Evolutionary conservation across 37 sponge, comb jelly and placozoan species (phyloP).

Genomic region (Spongilla lacustris): DNA sequence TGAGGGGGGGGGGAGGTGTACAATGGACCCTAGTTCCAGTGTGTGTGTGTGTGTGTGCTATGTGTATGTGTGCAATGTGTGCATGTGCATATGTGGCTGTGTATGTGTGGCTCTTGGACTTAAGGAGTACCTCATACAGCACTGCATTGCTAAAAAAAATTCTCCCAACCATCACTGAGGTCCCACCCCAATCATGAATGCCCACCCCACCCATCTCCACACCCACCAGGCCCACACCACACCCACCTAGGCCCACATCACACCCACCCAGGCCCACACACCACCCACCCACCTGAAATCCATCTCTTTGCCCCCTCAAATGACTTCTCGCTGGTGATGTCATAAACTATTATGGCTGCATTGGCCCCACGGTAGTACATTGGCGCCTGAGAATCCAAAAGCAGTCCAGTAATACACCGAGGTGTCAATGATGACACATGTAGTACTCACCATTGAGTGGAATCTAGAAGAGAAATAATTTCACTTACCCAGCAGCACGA

Average conservation of each 20-base stretch:
- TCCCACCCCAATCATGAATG: too few relatives aligned
- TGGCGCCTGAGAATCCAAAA: slow-evolving; percentile 56
- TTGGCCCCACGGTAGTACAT: slow-evolving; percentile 91
- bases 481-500: neutral
- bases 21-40: too few relatives aligned
- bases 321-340: slow-evolving; percentile 72
- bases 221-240: neutral
- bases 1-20: too few relatives aligned
- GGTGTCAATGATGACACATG: slow-evolving; percentile 2
- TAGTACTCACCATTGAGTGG: slow-evolving; percentile 70
- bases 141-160: too few relatives aligned
- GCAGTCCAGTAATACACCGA: neutral
- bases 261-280: neutral
- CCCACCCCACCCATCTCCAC: too few relatives aligned
- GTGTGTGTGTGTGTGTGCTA: too few relatives aligned
- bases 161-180: too few relatives aligned
- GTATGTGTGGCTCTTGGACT: too few relatives aligned
- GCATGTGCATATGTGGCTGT: too few relatives aligned
- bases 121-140: too few relatives aligned
- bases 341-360: slow-evolving; percentile 89
- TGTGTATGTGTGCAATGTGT: too few relatives aligned
- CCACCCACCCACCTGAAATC: slow-evolving; percentile 64
- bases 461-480: slow-evolving; percentile 42
- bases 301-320: slow-evolving; percentile 81
- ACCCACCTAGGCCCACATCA: too few relatives aligned